phyloP scores from a whole-genome alignment of 2,113 vertebrate species.

The Saccopteryx bilineata region DNA sequence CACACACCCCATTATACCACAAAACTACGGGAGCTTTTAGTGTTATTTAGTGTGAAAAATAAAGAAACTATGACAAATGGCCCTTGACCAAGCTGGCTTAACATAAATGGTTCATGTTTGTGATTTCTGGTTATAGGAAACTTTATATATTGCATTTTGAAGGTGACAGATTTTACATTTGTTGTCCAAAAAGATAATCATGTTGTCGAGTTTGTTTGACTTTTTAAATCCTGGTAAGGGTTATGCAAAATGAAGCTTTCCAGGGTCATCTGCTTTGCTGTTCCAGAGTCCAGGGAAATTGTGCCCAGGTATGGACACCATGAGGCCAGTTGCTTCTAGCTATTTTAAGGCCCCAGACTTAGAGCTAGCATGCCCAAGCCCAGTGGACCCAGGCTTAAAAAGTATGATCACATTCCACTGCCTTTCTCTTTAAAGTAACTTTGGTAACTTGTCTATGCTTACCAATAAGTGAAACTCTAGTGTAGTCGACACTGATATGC shows the following conservation, averaged over 20 bases:
- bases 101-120: background rate
- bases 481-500: background rate
- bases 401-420: background rate
- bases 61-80: conserved; percentile 17
- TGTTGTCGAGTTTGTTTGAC: background rate
- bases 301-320: background rate
- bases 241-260: conserved; percentile 12
- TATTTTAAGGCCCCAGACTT: conserved; percentile 17
- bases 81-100: conserved; percentile 25
- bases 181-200: conserved; percentile 59
- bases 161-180: conserved; percentile 51
- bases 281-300: background rate
- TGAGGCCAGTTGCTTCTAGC: background rate
- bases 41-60: conserved; percentile 60
- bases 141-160: background rate
- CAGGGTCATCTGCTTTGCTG: background rate
- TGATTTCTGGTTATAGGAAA: conserved; percentile 61
- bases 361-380: background rate
- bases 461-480: background rate
- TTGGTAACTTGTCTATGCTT: background rate
- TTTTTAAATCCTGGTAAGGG: conserved; percentile 21
- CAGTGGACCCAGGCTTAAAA: background rate
- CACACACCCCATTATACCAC: background rate
- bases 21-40: conserved; percentile 54
- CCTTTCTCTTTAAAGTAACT: conserved; percentile 45